A percentile compares a stretch with the other conserved stretches of the same genome.
These are phyloP conservation scores for Myotis davidii DNA, from an alignment of 2,113 vertebrate species.

Conservation along the genomic window DNA sequence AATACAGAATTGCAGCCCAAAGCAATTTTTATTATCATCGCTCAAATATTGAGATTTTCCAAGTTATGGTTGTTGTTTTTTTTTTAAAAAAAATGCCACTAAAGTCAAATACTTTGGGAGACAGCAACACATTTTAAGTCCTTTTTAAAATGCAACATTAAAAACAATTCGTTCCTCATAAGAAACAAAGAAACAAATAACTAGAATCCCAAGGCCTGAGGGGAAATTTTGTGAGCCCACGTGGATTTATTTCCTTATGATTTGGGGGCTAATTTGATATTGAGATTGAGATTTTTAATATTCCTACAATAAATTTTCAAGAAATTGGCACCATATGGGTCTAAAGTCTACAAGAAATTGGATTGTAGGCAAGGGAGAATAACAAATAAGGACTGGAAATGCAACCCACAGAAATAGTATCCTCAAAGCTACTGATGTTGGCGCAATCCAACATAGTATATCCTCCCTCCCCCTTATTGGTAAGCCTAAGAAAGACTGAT, in stretches of 20 bases:
- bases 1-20: conserved; percentile 80
- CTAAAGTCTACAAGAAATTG: conserved; percentile 58
- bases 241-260: conserved; percentile 52
- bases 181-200: conserved; percentile 55
- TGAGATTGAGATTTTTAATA: conserved; percentile 73
- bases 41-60: conserved; percentile 78
- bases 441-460: background rate
- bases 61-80: conserved; percentile 67
- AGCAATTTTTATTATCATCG: conserved; percentile 79
- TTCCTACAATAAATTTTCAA: conserved; percentile 67
- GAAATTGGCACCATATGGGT: conserved; percentile 63
- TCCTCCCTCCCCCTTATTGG: too few species aligned
- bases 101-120: conserved; percentile 60
- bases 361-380: conserved; percentile 50
- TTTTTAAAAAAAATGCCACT: conserved; percentile 59
- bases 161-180: conserved; percentile 62
- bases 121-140: conserved; percentile 66
- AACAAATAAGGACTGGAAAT: conserved; percentile 45
- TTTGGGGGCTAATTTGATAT: conserved; percentile 64
- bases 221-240: conserved; percentile 35
- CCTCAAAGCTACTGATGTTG: background rate
- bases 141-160: conserved; percentile 71
- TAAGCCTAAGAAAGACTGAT: background rate
- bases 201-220: conserved; percentile 26
- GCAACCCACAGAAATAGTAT: background rate